These are phyloP conservation scores for Myrmecophaga tridactyla DNA, from an alignment of 2,113 vertebrate species.

Conservation along the genomic window DNA sequence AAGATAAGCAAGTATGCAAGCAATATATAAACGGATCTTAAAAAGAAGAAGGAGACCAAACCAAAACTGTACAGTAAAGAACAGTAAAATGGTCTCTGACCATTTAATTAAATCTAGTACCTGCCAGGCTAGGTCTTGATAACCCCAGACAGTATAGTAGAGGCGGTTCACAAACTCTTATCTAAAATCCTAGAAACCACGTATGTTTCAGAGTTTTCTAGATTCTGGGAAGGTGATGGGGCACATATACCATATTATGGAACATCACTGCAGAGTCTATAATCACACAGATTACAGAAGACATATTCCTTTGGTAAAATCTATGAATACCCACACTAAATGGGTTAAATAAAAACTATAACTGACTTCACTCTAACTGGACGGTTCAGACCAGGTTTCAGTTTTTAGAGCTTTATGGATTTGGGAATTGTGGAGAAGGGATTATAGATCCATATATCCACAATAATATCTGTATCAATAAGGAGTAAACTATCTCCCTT, in stretches of 20 bases:
- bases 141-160: neutral
- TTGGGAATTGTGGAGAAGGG: neutral
- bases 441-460: neutral
- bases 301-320: neutral
- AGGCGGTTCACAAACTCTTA: neutral
- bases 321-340: neutral
- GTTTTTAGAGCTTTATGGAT: constrained; percentile 25
- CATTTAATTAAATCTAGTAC: constrained; percentile 3
- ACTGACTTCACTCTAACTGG: neutral
- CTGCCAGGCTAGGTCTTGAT: neutral
- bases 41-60: neutral
- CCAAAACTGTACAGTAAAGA: neutral
- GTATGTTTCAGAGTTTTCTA: neutral
- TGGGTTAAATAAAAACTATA: constrained; percentile 7
- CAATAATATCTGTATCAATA: neutral
- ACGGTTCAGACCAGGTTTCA: constrained; percentile 3
- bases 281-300: neutral
- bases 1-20: neutral
- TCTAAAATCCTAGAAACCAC: neutral
- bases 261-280: neutral
- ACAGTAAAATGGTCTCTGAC: neutral
- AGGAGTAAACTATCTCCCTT: neutral
- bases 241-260: neutral
- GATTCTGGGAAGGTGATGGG: constrained; percentile 22
- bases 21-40: neutral